A percentile compares a stretch with the other conserved stretches of the same genome.
Conservation (phyloP, 2,888 invertebrate genomes). For the Caenorhabditis zanzibari region DNA sequence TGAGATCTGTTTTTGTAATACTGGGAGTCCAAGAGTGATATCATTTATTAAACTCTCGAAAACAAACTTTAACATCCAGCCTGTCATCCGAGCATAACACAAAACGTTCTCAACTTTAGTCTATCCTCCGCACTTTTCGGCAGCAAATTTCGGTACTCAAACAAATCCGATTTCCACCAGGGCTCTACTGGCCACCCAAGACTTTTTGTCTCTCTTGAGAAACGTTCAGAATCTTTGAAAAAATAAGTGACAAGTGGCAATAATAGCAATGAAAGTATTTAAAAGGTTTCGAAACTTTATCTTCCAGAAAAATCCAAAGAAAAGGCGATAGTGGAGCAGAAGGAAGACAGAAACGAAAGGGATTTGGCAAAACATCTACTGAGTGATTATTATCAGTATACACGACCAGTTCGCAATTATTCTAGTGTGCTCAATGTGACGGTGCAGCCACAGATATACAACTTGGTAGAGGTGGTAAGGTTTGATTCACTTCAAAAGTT, state of each 20-base stretch:
- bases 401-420: conserved; percentile 72
- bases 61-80: not conserved
- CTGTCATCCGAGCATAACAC: conserved; percentile 45
- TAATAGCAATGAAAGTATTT: not conserved
- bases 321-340: conserved; percentile 23
- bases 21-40: no score
- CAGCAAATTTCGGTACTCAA: conserved; percentile 47
- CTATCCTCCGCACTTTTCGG: conserved; percentile 22
- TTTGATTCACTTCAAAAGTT: not conserved
- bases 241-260: conserved; percentile 17
- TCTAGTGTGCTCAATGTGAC: conserved; percentile 73
- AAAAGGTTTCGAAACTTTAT: not conserved
- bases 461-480: conserved; percentile 75
- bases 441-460: conserved; percentile 75
- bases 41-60: not conserved
- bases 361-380: conserved; percentile 70
- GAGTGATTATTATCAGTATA: conserved; percentile 67
- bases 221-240: conserved; percentile 27
- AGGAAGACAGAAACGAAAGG: conserved; percentile 62
- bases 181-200: conserved; percentile 40
- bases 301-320: conserved; percentile 44
- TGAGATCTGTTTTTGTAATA: not conserved
- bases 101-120: conserved; percentile 38
- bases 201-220: conserved; percentile 3
- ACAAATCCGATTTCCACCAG: conserved; percentile 35